Evolutionary conservation across 2,113 vertebrate species (phyloP), one percentile per base, ranked within the genome.

Genomic region (Catharus bicknelli): DNA sequence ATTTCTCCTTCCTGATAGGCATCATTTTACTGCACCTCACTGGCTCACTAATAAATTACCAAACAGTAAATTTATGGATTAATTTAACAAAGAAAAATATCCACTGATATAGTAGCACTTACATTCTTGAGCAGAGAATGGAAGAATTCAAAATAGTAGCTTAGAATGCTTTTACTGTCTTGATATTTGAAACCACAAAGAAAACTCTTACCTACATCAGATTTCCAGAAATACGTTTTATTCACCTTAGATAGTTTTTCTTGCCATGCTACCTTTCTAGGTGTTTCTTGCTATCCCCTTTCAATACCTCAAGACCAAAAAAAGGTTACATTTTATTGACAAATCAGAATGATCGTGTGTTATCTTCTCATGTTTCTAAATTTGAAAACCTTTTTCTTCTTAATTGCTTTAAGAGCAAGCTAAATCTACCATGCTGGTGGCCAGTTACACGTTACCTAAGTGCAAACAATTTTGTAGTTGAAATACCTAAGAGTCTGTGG

Each of bases 301-400:
- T 34, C 69, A 68, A 40, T 9, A 32, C 5, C 21, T 8, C 11
- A 90, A 53, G 18, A 0, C 3, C 50, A 72, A 74, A 62, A 45
- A 51, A 34, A 36, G 12, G 26, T 25, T 64, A 22, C 4, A 73
- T 73, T 79, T 86, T 80, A 58, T 9, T 63, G 36, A 48, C 29
- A 76, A 85, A 81, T 68, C 53, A 53, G 27, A 78, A 82, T 0
- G 3, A 36, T 36, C 63, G 63, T 4, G 11, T 40, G 32, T 79
- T 76, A 69, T 9, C 61, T 58, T 86, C 32, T 63, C 61, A 32
- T 17, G 58, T 53, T 70, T 90, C 43, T 74, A 67, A 83, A 80
- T 59, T 12, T 63, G 43, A 86, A 89, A 94, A 79, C 43, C 29
- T 85, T 87, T 90, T 86, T 82, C 75, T 85, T 90, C 50, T 69